Base-by-base conservation (phyloP, 2,888 invertebrate genomes). In the Listrodromus nycthemerus region DNA sequence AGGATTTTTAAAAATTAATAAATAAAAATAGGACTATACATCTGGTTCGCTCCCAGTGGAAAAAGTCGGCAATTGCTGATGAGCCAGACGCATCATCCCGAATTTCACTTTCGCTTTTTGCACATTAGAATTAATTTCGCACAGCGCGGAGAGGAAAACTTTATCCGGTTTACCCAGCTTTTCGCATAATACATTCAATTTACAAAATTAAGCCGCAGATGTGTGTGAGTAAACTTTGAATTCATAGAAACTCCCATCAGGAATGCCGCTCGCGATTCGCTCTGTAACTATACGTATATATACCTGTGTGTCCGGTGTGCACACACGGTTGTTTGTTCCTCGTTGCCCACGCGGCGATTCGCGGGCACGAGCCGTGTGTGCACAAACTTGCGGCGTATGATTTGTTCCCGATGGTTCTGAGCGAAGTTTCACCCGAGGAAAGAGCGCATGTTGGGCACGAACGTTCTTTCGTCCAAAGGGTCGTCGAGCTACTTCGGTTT, bases 381-480 rank as follows among this genome's bases (percentile, higher is more conserved):
- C 27, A 61, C 58, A 50, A 10, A 37, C 61, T 63, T 48, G 73
- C 73, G 48, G 73, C 63, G 48, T 63, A 61, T 74, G 73, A 74
- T 74, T 63, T 74, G 63, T 74, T 74, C 73, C 27, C 61, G 61
- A n/a, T 48, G 63, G 63, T 63, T 48, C 33, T 48, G 63, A 48
- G 48, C 73, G 27, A 74, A 74, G 73, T 74, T 74, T 74, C 55
- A 6, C 13, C 6, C 61, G 30, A 63, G 30, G 24, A 74, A 73
- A 73, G 58, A 73, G 58, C 45, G 13, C 41, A 73, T 61, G 27
- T 8, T 10, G 8, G 24, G n/a, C 24, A 30, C 30, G 30, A 13
- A 61, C 6, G 30, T 30, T 33, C 27, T 6, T 19, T 48, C 41
- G 30, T 63, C 24, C 48, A 48, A 61, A 24, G n/a, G 27, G n/a